phyloP scores from a whole-genome alignment of 1,140 invertebrate genomes.

The Magallana gigas region DNA sequence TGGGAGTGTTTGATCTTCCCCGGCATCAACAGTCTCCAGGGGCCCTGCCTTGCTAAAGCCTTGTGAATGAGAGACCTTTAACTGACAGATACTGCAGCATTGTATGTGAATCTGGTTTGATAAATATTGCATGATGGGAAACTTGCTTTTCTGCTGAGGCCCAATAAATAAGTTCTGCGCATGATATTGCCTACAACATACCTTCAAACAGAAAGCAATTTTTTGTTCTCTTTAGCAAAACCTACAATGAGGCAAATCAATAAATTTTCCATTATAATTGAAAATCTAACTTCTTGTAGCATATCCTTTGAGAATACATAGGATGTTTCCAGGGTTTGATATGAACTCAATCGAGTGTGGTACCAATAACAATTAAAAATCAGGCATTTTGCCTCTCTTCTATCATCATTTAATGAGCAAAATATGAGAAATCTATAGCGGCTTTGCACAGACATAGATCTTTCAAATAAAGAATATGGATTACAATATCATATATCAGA shows the following conservation, averaged over 20 bases:
- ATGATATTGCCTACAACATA: conserved; percentile 27
- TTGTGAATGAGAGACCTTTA: conserved; percentile 22
- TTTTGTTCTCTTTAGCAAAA: conserved; percentile 27
- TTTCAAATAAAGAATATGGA: conserved; percentile 16
- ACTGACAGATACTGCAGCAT: conserved; percentile 8
- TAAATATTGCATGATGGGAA: conserved; percentile 38
- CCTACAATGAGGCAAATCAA: conserved; percentile 25
- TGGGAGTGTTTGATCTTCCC: background rate
- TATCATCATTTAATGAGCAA: conserved; percentile 13
- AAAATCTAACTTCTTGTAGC: background rate
- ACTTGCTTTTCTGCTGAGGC: conserved; percentile 16
- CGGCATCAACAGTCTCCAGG: background rate
- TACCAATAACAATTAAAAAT: conserved; percentile 21
- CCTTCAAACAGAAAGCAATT: background rate
- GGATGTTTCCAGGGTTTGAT: conserved; percentile 6
- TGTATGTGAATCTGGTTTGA: conserved; percentile 10
- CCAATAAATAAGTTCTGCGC: conserved; percentile 4
- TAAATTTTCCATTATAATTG: conserved; percentile 34
- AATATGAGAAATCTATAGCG: conserved; percentile 12
- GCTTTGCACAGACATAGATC: background rate
- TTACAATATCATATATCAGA: background rate
- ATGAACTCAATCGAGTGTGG: conserved; percentile 29
- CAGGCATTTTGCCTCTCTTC: background rate
- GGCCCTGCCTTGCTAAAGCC: background rate
- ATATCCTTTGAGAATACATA: conserved; percentile 8